phyloP scores from a whole-genome alignment of 2,888 invertebrate species.

The Cataglyphis rosenhaueri region DNA sequence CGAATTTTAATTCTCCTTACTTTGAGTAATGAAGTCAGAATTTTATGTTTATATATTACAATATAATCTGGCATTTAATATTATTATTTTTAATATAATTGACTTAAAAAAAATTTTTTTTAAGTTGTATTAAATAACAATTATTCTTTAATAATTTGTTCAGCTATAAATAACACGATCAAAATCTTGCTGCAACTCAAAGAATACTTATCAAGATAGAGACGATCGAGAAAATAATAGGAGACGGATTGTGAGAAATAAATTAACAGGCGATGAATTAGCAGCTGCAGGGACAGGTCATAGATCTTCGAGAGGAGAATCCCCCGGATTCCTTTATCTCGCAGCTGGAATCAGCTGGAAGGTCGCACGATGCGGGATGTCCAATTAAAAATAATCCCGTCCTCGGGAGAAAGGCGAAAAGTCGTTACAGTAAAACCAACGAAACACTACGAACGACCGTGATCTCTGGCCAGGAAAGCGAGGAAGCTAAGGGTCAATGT shows the following conservation, averaged over 20 bases:
- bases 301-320: background rate
- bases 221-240: background rate
- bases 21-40: background rate
- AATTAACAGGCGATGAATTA: constrained; percentile 21
- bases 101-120: too few relatives aligned
- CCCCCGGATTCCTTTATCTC: constrained; percentile 4
- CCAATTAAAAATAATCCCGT: constrained; percentile 61
- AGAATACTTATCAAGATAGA: background rate
- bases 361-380: constrained; percentile 53
- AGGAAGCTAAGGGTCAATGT: background rate
- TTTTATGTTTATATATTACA: background rate
- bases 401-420: constrained; percentile 58
- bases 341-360: constrained; percentile 47
- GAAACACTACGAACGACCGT: constrained; percentile 55
- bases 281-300: background rate
- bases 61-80: background rate
- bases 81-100: background rate
- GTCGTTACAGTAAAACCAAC: constrained; percentile 49
- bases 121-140: background rate
- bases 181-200: background rate
- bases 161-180: background rate
- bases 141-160: background rate
- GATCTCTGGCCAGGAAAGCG: constrained; percentile 55
- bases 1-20: background rate
- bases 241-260: background rate